Evolutionary conservation across 1,140 invertebrate species (phyloP).

Genomic region (Copidosoma floridanum): DNA sequence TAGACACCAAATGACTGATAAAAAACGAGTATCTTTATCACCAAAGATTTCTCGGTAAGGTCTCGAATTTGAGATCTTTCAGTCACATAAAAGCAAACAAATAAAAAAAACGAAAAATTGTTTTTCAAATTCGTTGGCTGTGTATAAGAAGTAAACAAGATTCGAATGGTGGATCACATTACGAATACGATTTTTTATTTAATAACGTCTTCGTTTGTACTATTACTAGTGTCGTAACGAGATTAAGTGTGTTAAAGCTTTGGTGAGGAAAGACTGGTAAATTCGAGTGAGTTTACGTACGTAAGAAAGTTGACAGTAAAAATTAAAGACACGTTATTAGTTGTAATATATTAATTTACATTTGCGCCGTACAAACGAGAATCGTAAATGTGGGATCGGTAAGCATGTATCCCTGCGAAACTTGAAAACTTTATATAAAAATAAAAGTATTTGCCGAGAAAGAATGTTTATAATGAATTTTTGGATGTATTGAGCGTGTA

Average conservation of each 20-base stretch:
- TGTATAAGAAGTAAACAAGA: conserved; percentile 22
- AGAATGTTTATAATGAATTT: conserved; percentile 17
- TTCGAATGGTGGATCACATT: conserved; percentile 13
- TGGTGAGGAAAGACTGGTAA: conserved; percentile 25
- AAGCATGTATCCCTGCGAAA: too few species aligned
- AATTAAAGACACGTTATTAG: not conserved
- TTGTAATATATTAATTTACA: too few species aligned
- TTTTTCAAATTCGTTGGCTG: conserved; percentile 27
- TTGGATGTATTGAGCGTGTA: conserved; percentile 15
- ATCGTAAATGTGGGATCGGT: conserved; percentile 1
- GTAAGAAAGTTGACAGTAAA: not conserved
- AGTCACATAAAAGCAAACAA: conserved; percentile 15
- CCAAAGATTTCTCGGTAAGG: conserved; percentile 20
- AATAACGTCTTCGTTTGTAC: conserved; percentile 18
- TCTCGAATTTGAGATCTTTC: not conserved
- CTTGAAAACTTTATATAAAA: conserved; percentile 1
- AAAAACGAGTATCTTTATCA: conserved; percentile 9
- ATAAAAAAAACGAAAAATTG: conserved; percentile 11
- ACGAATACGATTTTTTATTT: conserved; percentile 19
- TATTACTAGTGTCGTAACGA: conserved; percentile 12
- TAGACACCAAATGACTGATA: conserved; percentile 23
- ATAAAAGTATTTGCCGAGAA: conserved; percentile 13
- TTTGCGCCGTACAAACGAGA: not conserved
- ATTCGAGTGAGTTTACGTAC: not conserved
- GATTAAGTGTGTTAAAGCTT: conserved; percentile 25